Percentiles rank a stretch among this genome's conserved stretches.
Evolutionary conservation across 2,797 vertebrate genomes (phyloP).

Genomic region (Periophthalmus magnuspinnatus): DNA sequence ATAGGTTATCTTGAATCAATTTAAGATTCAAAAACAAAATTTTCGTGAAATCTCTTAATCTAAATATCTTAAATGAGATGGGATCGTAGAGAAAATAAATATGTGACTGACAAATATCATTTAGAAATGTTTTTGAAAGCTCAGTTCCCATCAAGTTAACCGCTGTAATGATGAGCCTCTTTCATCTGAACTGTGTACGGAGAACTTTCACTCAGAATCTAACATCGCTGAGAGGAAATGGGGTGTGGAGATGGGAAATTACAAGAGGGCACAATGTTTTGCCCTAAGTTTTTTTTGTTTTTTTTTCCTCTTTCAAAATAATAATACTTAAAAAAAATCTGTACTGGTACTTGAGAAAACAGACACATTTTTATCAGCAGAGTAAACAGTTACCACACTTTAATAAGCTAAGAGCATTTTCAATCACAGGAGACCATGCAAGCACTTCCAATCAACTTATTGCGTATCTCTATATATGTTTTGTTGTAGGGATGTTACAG

Average conservation of each 20-base stretch:
- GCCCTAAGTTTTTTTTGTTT: too few relatives aligned
- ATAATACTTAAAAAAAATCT: too few relatives aligned
- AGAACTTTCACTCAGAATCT: constrained; percentile 1
- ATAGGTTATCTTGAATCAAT: not conserved
- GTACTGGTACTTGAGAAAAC: not conserved
- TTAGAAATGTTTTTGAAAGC: constrained; percentile 24
- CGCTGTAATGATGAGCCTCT: constrained; percentile 1
- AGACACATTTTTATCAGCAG: not conserved
- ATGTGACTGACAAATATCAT: not conserved
- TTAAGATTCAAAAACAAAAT: too few relatives aligned
- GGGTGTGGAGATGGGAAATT: constrained; percentile 20
- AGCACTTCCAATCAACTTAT: not conserved
- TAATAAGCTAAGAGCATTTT: not conserved
- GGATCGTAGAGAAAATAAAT: not conserved
- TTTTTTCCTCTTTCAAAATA: too few relatives aligned
- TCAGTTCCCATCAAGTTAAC: not conserved
- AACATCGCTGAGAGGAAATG: constrained; percentile 42
- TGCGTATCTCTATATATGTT: not conserved
- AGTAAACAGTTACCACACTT: not conserved
- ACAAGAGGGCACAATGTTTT: constrained; percentile 1
- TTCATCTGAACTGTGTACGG: constrained; percentile 22
- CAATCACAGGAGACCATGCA: not conserved
- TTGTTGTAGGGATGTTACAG: not conserved
- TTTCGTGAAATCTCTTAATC: too few relatives aligned
- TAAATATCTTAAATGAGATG: not conserved